Evolutionary conservation across 2,888 invertebrate genomes (phyloP).

Genomic region (Sepioteuthis lessoniana): DNA sequence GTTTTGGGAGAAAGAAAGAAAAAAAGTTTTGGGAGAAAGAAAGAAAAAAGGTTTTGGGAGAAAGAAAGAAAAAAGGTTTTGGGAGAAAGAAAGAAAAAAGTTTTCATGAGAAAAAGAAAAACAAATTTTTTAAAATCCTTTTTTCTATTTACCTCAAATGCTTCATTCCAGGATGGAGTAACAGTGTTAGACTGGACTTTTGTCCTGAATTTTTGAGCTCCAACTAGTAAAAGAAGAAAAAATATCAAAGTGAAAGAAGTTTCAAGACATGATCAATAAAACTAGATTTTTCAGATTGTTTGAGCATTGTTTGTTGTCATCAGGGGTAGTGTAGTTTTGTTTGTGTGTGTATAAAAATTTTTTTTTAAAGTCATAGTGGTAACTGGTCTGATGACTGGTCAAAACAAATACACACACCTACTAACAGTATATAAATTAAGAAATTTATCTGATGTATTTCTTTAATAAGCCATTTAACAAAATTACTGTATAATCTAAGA

Average conservation of each 20-base stretch:
- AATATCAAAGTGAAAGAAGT: background rate
- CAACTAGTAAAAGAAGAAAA: constrained; percentile 81
- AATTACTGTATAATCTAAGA: background rate
- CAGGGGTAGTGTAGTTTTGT: too few relatives aligned
- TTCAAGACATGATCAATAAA: too few relatives aligned
- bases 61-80: too few relatives aligned
- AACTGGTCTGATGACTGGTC: too few relatives aligned
- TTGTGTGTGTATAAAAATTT: too few relatives aligned
- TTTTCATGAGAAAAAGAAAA: background rate
- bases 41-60: background rate
- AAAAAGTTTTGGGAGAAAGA: background rate
- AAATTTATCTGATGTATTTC: too few relatives aligned
- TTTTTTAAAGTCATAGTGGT: background rate
- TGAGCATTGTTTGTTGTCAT: too few relatives aligned
- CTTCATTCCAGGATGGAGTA: constrained; percentile 97
- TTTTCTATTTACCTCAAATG: constrained; percentile 99
- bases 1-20: too few relatives aligned
- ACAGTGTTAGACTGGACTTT: constrained; percentile 94
- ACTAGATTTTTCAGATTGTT: background rate
- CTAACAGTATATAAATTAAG: too few relatives aligned
- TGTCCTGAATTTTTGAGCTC: constrained; percentile 93
- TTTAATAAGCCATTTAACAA: too few relatives aligned
- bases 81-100: too few relatives aligned
- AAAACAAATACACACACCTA: too few relatives aligned
- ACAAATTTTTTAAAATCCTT: background rate